Base-by-base conservation (phyloP, 2,888 invertebrate species). In the Andricus quercusramuli region DNA sequence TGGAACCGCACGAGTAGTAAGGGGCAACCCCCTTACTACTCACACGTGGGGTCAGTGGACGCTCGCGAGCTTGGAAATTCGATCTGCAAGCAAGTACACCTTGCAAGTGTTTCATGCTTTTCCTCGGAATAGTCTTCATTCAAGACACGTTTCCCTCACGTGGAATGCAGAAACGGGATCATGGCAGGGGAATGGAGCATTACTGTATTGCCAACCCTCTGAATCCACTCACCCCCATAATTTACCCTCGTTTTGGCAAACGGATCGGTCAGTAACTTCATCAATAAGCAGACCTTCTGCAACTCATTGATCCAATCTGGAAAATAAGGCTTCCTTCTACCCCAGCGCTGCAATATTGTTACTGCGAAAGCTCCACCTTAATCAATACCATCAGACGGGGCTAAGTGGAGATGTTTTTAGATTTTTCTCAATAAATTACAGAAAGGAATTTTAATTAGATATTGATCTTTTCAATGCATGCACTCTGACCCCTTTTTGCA, bases 211-310 rank as follows among this genome's bases (percentile, higher is more conserved):
- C 20, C 74, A 25, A 32, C 56, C 29, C 20, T 56, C 74, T 29
- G 41, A 41, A 51, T 78, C 44, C 78, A 64, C 65, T 77, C 41
- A 25, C 77, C 37, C 32, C 62, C 62, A 65, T 56, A 78, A 78
- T 80, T 78, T 66, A 32, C 32, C 74, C 56, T 64, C 66, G 74
- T 80, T 78, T 78, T 56, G 51, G 65, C 80, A 44, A 79, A 78
- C 67, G 74, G 22, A 77, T 82, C 67, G 62, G 79, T 74, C 74
- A 74, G 78, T 80, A 78, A 82, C 66, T 82, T 82, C 80, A 80
- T 82, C 78, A 82, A 82, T 82, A 79, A 78, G 67, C 59, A n/a
- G 41, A 78, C 47, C 77, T 67, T 13, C 77, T 79, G 65, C 67
- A 65, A 56, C 51, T 64, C 25, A 22, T 59, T 68, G 77, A 77